Evolutionary conservation across 2,797 vertebrate species (phyloP), one percentile per base, ranked within the genome.

Genomic region (Anas capensis): DNA sequence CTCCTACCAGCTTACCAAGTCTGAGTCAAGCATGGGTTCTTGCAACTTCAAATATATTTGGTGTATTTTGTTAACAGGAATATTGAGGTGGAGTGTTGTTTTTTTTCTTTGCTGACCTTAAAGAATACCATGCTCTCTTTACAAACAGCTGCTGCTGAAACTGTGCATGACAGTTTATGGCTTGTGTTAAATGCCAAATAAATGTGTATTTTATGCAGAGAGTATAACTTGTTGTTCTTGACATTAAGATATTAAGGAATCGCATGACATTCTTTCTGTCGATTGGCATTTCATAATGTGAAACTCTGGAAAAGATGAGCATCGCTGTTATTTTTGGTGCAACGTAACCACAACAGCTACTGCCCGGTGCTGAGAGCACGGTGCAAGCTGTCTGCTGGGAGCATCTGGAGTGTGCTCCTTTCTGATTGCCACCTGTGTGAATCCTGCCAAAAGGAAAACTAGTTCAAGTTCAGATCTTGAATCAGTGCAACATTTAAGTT

Each of bases 11-110:
- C 92, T 97, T 96, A 95, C 93, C 23, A 66, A 78, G 92, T 96
- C 91, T 93, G 94, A 96, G 93, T 95, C 95, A 81, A 58, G 80
- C 84, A 29, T 88, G 85, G 94, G 49, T 95, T 95, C 88, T 86
- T 76, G 77, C 88, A 89, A 60, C 81, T 96, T 95, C 81, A 66
- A 62, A 88, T 96, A 24, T 44, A 49, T 92, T 95, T 80, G 96
- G 75, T 94, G 77, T 89, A 75, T 92, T 97, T 95, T 92, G 77
- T 96, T 97, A 97, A 97, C 61, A 89, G 79, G 83, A 94, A 61
- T 26, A 11, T 54, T 81, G 92, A 93, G 33, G 86, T 79, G 33
- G 69, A 90, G 60, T 70, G 27, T 61, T 82, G 7, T 46, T 48
- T 4, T 57, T 80, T 49, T 65, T 56, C n/a, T 48, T 71, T 46